Percentiles rank a stretch among this genome's conserved stretches.
These are phyloP conservation scores for Conomelus anceps DNA, from an alignment of 2,888 invertebrate species.

Conservation along the genomic window DNA sequence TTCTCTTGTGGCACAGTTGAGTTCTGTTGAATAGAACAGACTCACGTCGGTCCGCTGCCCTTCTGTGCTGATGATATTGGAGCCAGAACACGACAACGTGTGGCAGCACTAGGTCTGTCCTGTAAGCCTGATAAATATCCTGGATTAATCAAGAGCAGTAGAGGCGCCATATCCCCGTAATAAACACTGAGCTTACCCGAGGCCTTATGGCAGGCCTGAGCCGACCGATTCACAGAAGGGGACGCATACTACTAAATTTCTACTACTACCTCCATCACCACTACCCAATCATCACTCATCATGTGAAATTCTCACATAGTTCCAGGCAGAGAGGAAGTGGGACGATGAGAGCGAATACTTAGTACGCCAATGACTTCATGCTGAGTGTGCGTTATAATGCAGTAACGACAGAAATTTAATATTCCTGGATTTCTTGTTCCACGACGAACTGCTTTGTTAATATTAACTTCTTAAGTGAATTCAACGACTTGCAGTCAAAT, in stretches of 20 bases:
- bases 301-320: not conserved
- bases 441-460: too few relatives aligned
- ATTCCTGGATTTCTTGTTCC: too few relatives aligned
- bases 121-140: constrained; percentile 6
- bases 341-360: not conserved
- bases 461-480: too few relatives aligned
- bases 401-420: too few relatives aligned
- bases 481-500: too few relatives aligned
- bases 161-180: not conserved
- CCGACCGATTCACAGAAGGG: not conserved
- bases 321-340: not conserved
- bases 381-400: too few relatives aligned
- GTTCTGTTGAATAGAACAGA: too few relatives aligned
- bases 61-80: not conserved
- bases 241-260: not conserved
- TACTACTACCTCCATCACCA: not conserved
- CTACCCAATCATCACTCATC: not conserved
- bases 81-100: not conserved
- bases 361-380: not conserved
- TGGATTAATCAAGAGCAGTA: not conserved
- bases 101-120: not conserved
- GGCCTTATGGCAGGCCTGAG: not conserved
- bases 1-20: not conserved
- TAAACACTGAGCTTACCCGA: constrained; percentile 1
- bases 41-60: not conserved